Percentiles rank a stretch among this genome's conserved stretches.
Conservation (phyloP, 2,113 vertebrate species). For the Vanacampus margaritifer region DNA sequence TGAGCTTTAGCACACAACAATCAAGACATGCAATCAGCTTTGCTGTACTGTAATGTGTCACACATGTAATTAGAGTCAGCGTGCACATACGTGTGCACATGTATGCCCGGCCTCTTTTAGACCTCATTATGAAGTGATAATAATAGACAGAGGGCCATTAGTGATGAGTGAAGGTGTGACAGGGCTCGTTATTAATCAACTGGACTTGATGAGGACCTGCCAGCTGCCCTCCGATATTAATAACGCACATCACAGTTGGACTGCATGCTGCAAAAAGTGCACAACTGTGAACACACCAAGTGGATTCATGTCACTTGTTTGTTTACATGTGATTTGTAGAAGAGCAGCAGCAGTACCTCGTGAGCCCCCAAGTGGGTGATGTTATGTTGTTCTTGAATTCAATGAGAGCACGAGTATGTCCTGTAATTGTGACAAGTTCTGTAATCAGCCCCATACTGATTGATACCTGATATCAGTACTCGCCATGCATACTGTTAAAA, state of each 20-base stretch:
- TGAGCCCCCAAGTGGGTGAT: conserved; percentile 26
- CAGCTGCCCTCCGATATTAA: conserved; percentile 53
- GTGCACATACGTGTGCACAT: conserved; percentile 8
- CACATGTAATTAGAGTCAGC: not conserved
- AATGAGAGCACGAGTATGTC: too few relatives aligned
- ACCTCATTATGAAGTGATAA: conserved; percentile 69
- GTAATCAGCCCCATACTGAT: too few relatives aligned
- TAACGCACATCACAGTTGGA: conserved; percentile 52
- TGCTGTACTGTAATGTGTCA: not conserved
- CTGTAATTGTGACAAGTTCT: too few relatives aligned
- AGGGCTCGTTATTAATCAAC: conserved; percentile 65
- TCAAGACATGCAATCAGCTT: not conserved
- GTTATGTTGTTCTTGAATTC: too few relatives aligned
- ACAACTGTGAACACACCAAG: conserved; percentile 13
- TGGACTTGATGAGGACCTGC: conserved; percentile 64
- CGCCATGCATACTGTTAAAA: too few relatives aligned
- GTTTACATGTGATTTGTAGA: conserved; percentile 20
- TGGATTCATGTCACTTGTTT: conserved; percentile 16
- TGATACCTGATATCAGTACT: too few relatives aligned
- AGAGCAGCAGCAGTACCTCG: conserved; percentile 38
- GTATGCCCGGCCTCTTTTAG: conserved; percentile 37
- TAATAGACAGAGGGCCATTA: conserved; percentile 70
- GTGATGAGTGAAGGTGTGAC: conserved; percentile 56
- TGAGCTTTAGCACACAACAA: not conserved
- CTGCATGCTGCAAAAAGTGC: conserved; percentile 39